Evolutionary conservation across 2,888 invertebrate species (phyloP).

Genomic region (Drosophila longiperda): DNA sequence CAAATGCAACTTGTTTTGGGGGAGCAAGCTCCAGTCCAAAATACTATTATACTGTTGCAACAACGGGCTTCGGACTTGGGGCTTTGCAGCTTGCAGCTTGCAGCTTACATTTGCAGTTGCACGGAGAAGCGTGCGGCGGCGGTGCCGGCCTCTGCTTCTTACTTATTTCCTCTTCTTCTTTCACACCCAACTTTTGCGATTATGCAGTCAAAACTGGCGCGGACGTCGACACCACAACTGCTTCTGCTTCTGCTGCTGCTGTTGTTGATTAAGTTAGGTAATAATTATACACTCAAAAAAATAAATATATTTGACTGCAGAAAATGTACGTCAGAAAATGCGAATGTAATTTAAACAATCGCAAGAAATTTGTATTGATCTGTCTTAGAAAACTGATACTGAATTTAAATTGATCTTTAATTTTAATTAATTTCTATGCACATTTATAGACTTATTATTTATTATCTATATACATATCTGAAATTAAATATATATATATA

Average conservation of each 20-base stretch:
- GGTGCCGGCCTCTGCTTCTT: constrained; percentile 15
- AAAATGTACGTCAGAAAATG: no score
- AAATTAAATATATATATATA: not conserved
- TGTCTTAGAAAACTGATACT: not conserved
- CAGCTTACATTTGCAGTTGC: constrained; percentile 28
- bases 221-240: constrained; percentile 46
- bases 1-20: constrained; percentile 17
- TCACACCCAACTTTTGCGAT: constrained; percentile 35
- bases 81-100: not conserved
- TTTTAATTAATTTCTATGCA: not conserved
- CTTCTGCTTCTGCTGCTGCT: constrained; percentile 2
- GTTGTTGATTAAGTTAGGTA: constrained; percentile 17
- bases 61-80: constrained; percentile 32
- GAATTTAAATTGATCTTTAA: not conserved
- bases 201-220: constrained; percentile 58
- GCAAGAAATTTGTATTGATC: not conserved
- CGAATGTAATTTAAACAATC: not conserved
- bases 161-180: constrained; percentile 33
- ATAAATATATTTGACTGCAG: not conserved
- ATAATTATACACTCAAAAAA: constrained; percentile 16
- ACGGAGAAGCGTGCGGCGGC: constrained; percentile 48
- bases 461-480: no score
- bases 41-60: constrained; percentile 15
- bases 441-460: not conserved
- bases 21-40: constrained; percentile 11